These are phyloP conservation scores for Zygothrica quintamaculata DNA, from an alignment of 2,888 invertebrate genomes.

Conservation along the genomic window DNA sequence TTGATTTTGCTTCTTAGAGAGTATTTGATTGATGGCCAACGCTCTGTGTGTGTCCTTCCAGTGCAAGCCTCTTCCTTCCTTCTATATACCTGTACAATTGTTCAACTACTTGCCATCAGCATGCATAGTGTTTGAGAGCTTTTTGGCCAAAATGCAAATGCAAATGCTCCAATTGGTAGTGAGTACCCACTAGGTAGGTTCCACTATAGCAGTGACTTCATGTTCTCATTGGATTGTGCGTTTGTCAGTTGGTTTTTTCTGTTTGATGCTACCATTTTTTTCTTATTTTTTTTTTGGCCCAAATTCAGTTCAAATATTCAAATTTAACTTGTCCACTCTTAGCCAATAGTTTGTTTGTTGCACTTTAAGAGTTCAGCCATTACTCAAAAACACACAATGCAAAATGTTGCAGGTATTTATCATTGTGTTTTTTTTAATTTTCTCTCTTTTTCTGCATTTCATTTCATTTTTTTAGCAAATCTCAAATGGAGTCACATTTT, in stretches of 20 bases:
- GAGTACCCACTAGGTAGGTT: slow-evolving; percentile 19
- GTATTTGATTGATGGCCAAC: slow-evolving; percentile 68
- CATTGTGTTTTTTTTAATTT: slow-evolving; percentile 27
- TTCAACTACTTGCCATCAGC: slow-evolving; percentile 23
- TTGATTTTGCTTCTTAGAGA: slow-evolving; percentile 74
- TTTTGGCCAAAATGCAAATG: slow-evolving; percentile 48
- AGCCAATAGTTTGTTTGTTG: slow-evolving; percentile 30
- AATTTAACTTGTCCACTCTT: slow-evolving; percentile 3
- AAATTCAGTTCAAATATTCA: slow-evolving; percentile 32
- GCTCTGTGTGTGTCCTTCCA: slow-evolving; percentile 26
- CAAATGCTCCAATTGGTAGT: slow-evolving; percentile 32
- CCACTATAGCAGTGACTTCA: slow-evolving; percentile 30
- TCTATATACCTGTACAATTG: neutral
- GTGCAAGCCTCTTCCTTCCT: neutral
- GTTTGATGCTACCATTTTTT: no score
- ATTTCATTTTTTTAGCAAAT: slow-evolving; percentile 54
- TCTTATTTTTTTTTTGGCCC: slow-evolving; percentile 31
- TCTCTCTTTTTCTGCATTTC: slow-evolving; percentile 2
- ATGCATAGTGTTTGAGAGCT: slow-evolving; percentile 53
- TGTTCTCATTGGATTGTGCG: slow-evolving; percentile 41
- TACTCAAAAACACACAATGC: slow-evolving; percentile 34
- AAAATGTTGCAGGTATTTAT: slow-evolving; percentile 51
- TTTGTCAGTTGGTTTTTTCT: slow-evolving; percentile 46
- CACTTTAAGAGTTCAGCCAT: slow-evolving; percentile 50
- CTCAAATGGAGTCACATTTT: slow-evolving; percentile 79